A percentile compares a stretch with the other conserved stretches of the same genome.
These are phyloP conservation scores for Hippoglossus hippoglossus DNA, from an alignment of 2,797 vertebrate genomes.

Conservation along the genomic window DNA sequence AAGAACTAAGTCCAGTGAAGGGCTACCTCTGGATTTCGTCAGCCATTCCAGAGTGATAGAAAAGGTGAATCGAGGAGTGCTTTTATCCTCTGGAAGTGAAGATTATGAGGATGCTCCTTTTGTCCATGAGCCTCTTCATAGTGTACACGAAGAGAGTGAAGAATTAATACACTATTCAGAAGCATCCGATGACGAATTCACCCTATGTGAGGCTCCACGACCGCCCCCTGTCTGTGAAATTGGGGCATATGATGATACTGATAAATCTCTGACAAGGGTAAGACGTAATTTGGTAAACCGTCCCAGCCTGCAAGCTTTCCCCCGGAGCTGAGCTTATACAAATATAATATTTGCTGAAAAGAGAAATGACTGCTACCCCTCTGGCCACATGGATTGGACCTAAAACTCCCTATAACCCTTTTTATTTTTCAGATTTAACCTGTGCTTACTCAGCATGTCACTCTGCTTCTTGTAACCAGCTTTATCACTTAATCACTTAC, in stretches of 20 bases:
- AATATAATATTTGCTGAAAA: conserved; percentile 52
- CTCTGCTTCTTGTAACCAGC: conserved; percentile 39
- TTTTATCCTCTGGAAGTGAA: conserved; percentile 77
- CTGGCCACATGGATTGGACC: conserved; percentile 49
- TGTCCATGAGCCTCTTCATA: conserved; percentile 75
- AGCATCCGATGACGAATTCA: conserved; percentile 64
- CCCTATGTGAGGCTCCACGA: conserved; percentile 80
- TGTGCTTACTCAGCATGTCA: conserved; percentile 68
- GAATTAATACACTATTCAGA: conserved; percentile 40
- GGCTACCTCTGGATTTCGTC: conserved; percentile 9
- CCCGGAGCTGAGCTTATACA: conserved; percentile 59
- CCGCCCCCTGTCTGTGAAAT: conserved; percentile 66
- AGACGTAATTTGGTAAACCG: conserved; percentile 70
- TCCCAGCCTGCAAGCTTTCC: conserved; percentile 55
- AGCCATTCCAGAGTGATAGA: conserved; percentile 10
- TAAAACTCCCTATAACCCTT: conserved; percentile 37
- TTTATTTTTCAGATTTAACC: conserved; percentile 48
- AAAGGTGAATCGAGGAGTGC: conserved; percentile 29
- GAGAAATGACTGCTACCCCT: conserved; percentile 70
- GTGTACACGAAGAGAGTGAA: conserved; percentile 41
- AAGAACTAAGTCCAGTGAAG: conserved; percentile 9
- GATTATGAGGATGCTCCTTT: conserved; percentile 81
- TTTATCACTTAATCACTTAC: conserved; percentile 24
- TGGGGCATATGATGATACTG: conserved; percentile 71
- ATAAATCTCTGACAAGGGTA: conserved; percentile 89